Evolutionary conservation across 1,140 invertebrate species (phyloP).

Genomic region (Berghia stephanieae): DNA sequence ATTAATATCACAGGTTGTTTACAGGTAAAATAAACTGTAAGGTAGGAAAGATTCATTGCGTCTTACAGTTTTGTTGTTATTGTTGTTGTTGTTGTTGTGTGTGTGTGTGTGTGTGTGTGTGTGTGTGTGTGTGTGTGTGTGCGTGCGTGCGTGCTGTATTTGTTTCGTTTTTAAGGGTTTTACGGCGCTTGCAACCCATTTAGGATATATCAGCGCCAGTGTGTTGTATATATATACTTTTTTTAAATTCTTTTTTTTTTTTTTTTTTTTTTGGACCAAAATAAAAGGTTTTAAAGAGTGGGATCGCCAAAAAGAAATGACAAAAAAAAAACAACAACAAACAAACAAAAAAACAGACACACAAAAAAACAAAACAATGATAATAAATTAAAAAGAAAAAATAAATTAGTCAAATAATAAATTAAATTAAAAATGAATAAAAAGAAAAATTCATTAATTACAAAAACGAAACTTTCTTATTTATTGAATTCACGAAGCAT

Average conservation of each 20-base stretch:
- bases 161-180: neutral
- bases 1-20: neutral
- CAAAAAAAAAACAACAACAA: no score
- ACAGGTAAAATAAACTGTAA: neutral
- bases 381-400: no score
- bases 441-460: neutral
- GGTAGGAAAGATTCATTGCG: neutral
- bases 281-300: no score
- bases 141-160: conserved; percentile 3
- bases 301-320: conserved; percentile 31
- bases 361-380: no score
- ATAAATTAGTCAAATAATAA: no score
- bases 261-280: no score
- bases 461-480: neutral
- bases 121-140: conserved; percentile 31
- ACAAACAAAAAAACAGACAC: no score
- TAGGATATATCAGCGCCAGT: conserved; percentile 54
- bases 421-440: neutral
- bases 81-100: neutral
- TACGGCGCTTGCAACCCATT: conserved; percentile 8
- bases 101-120: conserved; percentile 27
- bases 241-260: no score
- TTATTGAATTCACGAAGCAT: no score
- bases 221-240: conserved; percentile 53
- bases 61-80: neutral